These are phyloP conservation scores for Hoplostethus mediterraneus DNA, from an alignment of 2,797 vertebrate genomes.

Conservation along the genomic window DNA sequence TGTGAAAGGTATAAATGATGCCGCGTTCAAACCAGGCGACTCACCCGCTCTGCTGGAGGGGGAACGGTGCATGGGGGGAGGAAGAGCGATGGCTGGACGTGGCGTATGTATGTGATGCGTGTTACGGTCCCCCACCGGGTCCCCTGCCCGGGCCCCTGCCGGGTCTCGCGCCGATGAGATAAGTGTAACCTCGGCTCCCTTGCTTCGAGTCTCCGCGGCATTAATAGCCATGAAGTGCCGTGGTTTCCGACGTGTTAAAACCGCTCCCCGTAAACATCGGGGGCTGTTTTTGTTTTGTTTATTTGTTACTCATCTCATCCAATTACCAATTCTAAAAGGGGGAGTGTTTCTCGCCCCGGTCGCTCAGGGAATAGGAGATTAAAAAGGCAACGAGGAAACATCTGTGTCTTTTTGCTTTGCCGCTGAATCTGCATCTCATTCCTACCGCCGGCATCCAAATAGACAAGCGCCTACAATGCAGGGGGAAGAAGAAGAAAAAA, in stretches of 20 bases:
- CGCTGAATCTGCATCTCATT: conserved; percentile 83
- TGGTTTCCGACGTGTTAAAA: conserved; percentile 79
- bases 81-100: not conserved
- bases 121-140: too few species aligned
- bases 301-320: conserved; percentile 82
- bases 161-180: conserved; percentile 70
- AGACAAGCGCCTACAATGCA: conserved; percentile 75
- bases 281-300: conserved; percentile 81
- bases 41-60: not conserved
- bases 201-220: conserved; percentile 66
- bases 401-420: conserved; percentile 77
- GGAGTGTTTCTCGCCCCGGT: conserved; percentile 74
- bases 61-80: not conserved
- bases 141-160: conserved; percentile 59
- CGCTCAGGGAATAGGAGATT: conserved; percentile 78
- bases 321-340: conserved; percentile 83
- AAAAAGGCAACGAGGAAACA: conserved; percentile 84
- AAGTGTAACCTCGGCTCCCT: conserved; percentile 63
- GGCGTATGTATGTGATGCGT: too few species aligned
- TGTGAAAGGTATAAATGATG: conserved; percentile 1
- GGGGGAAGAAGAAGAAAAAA: conserved; percentile 8
- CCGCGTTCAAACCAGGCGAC: not conserved
- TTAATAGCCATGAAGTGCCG: conserved; percentile 78
- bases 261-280: conserved; percentile 74
- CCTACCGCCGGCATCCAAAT: conserved; percentile 76